These are phyloP conservation scores for Aleiodes testaceus DNA, from an alignment of 2,888 invertebrate species.

Conservation along the genomic window DNA sequence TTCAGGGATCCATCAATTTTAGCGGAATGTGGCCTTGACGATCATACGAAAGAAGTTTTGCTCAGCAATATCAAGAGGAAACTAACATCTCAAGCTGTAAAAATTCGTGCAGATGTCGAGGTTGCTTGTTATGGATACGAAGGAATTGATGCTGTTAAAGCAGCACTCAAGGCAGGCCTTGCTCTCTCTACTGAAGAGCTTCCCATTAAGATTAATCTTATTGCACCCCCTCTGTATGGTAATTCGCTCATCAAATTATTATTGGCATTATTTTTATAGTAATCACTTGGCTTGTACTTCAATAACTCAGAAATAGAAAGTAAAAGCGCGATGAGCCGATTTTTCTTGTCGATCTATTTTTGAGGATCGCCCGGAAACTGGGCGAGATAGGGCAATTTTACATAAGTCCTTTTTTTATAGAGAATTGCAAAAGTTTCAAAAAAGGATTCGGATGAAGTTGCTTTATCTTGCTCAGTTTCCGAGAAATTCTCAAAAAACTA, in stretches of 20 bases:
- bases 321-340: no score
- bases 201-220: conserved; percentile 98
- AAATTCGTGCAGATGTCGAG: conserved; percentile 94
- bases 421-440: no score
- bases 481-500: no score
- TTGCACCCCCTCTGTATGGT: conserved; percentile 97
- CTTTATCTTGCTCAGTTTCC: no score
- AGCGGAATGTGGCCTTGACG: conserved; percentile 96
- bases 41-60: conserved; percentile 91
- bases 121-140: conserved; percentile 97
- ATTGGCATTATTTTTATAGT: no score
- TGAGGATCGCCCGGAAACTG: no score
- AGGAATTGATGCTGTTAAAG: conserved; percentile 98
- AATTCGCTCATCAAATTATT: conserved; percentile 55
- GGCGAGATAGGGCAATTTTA: no score
- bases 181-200: conserved; percentile 92
- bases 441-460: no score
- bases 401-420: no score
- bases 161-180: conserved; percentile 91
- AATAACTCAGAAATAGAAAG: no score
- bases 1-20: conserved; percentile 93
- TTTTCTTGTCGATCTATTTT: no score
- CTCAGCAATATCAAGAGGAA: conserved; percentile 96
- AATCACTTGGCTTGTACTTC: no score
- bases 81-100: conserved; percentile 97